Evolutionary conservation across 2,797 vertebrate genomes (phyloP), one percentile per base, ranked within the genome.

Genomic region (Eurystomus glaucurus): DNA sequence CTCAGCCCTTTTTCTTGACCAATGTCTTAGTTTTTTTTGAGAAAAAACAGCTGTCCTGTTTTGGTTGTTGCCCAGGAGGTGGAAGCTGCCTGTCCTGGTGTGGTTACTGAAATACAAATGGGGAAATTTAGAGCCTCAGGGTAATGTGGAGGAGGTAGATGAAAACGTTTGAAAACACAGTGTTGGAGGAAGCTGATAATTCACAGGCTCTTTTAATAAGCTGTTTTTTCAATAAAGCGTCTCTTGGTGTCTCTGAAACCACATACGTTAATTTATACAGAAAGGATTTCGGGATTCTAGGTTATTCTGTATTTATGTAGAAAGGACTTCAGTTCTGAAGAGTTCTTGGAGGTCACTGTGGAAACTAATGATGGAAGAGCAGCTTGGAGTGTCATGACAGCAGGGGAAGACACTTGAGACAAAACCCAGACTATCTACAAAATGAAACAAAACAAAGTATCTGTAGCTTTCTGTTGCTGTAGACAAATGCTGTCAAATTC

Each of bases 361-460:
- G 85, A 93, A 96, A 95, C 76, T 45, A 51, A 61, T 75, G 90
- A 86, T 76, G 41, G 62, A 94, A 61, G 64, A 50, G 50, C 46
- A 21, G 19, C 58, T 84, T 61, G 74, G 35, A 26, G 45, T 75
- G 57, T 84, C 94, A 41, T 19, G 65, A 86, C 37, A 78, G 57
- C 28, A 76, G 72, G 54, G 45, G 15, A 68, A 55, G 90, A 54
- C 50, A 37, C 39, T 76, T 29, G 26, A 90, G 92, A 89, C 74
- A 94, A 92, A 93, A 69, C 6, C 29, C 93, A 94, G 95, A 75
- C 76, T 64, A 64, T 78, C 46, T 62, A 21, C 35, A 55, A 52
- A 91, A 75, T 51, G n/a, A 86, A 96, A 58, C 66, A 93, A 88
- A 85, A 17, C 45, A 64, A 91, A 90, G 58, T 70, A 89, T 87